Evolutionary conservation across 2,888 invertebrate species (phyloP).

Genomic region (Bombylius discolor): DNA sequence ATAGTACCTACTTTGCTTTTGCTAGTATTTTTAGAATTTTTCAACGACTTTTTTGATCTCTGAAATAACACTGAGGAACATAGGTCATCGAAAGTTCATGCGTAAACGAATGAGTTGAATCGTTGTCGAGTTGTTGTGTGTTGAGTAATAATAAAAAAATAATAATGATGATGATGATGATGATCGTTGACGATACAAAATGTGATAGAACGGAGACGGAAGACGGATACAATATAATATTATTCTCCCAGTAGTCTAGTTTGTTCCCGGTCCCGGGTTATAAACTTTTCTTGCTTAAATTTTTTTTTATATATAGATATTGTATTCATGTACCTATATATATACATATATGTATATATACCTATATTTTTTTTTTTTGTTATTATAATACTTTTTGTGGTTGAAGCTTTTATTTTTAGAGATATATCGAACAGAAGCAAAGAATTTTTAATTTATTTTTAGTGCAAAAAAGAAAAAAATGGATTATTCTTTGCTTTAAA

Average conservation of each 20-base stretch:
- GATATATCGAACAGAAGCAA: neutral
- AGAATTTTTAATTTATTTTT: neutral
- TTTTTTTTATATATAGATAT: neutral
- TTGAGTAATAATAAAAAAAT: no score
- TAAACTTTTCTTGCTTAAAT: neutral
- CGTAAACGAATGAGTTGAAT: neutral
- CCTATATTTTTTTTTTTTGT: neutral
- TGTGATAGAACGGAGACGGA: no score
- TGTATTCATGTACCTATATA: no score
- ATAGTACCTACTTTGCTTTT: constrained; percentile 1
- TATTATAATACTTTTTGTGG: neutral
- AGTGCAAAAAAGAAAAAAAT: neutral
- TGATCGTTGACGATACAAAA: no score
- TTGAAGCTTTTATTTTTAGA: constrained; percentile 2
- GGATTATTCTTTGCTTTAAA: no score
- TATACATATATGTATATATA: no score
- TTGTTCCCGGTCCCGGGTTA: constrained; percentile 3
- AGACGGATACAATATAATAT: no score
- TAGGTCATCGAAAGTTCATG: constrained; percentile 11
- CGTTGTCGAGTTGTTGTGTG: neutral
- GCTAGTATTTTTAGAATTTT: constrained; percentile 7
- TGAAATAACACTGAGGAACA: constrained; percentile 5
- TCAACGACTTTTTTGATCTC: constrained; percentile 2
- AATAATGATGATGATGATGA: no score
- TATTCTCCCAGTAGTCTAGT: neutral